A percentile compares a stretch with the other conserved stretches of the same genome.
These are phyloP conservation scores for Choreutis nemorana DNA, from an alignment of 2,888 invertebrate species.

Conservation along the genomic window DNA sequence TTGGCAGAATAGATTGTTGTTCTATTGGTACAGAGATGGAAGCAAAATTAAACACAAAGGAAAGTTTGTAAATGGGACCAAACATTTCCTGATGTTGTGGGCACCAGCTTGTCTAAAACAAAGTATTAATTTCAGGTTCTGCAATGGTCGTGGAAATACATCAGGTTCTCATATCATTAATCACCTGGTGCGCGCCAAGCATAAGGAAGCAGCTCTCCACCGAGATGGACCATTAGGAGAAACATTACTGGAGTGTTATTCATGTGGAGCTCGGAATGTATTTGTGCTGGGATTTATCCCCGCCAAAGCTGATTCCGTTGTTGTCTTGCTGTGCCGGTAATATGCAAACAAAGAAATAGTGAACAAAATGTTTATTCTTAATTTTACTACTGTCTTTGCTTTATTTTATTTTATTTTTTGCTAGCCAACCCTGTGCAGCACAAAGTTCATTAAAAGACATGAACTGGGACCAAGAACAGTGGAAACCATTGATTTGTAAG, in stretches of 20 bases:
- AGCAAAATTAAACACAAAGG: too few relatives aligned
- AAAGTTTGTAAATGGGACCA: too few relatives aligned
- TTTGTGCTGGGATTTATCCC: conserved; percentile 99
- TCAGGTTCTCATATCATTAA: conserved; percentile 99
- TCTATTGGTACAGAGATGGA: too few relatives aligned
- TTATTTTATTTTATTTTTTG: conserved; percentile 15
- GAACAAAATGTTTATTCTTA: too few relatives aligned
- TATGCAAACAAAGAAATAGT: too few relatives aligned
- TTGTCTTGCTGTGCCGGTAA: conserved; percentile 90
- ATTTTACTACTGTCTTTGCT: too few relatives aligned
- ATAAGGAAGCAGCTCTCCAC: conserved; percentile 98
- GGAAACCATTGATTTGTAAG: conserved; percentile 92
- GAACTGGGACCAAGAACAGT: conserved; percentile 99
- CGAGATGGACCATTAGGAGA: conserved; percentile 97
- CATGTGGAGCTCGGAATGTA: conserved; percentile 97
- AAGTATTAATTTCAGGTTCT: conserved; percentile 82
- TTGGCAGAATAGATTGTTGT: too few relatives aligned
- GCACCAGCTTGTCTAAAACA: too few relatives aligned
- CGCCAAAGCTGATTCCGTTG: conserved; percentile 98
- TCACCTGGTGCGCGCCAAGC: conserved; percentile 98
- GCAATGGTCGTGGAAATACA: conserved; percentile 97
- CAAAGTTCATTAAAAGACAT: conserved; percentile 97
- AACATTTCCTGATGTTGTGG: too few relatives aligned
- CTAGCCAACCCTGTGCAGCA: conserved; percentile 93
- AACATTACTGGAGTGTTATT: conserved; percentile 97